Percentiles rank a stretch among this genome's conserved stretches.
These are phyloP conservation scores for Scaptomyza graminum DNA, from an alignment of 1,140 invertebrate genomes.

Conservation along the genomic window DNA sequence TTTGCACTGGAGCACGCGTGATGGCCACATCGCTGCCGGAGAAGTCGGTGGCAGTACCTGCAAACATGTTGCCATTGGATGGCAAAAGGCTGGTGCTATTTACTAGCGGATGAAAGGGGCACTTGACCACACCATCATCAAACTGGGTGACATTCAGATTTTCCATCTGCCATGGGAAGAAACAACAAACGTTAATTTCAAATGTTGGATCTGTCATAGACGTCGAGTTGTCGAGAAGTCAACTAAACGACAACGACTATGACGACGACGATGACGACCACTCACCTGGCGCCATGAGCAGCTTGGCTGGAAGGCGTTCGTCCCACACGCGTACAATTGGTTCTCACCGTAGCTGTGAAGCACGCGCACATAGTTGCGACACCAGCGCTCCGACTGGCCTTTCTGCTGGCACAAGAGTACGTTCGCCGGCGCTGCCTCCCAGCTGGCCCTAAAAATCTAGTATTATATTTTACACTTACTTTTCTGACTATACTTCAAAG, in stretches of 20 bases:
- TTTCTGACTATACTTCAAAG: too few species aligned
- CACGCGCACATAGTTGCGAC: conserved; percentile 96
- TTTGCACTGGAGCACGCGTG: conserved; percentile 82
- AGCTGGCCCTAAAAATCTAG: too few species aligned
- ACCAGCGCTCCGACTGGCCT: conserved; percentile 93
- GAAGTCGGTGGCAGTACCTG: conserved; percentile 93
- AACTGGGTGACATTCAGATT: conserved; percentile 89
- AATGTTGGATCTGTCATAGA: conserved; percentile 34
- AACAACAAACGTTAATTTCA: conserved; percentile 4
- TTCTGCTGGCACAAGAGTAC: conserved; percentile 91
- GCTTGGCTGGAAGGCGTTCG: conserved; percentile 93
- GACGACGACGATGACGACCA: conserved; percentile 48
- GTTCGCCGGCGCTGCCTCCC: conserved; percentile 89
- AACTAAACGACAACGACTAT: conserved; percentile 1
- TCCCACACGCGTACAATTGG: conserved; percentile 95
- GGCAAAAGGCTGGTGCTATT: conserved; percentile 94
- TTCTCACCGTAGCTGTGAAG: conserved; percentile 90
- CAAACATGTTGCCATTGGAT: conserved; percentile 90
- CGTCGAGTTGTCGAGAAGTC: conserved; percentile 30
- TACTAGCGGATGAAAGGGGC: conserved; percentile 92
- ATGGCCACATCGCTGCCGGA: conserved; percentile 92
- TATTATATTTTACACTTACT: too few species aligned
- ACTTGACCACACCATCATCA: conserved; percentile 91
- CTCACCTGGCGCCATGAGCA: conserved; percentile 95
- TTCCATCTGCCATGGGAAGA: conserved; percentile 87